Evolutionary conservation across 2,888 invertebrate species (phyloP).

Genomic region (Abrostola triplasia): DNA sequence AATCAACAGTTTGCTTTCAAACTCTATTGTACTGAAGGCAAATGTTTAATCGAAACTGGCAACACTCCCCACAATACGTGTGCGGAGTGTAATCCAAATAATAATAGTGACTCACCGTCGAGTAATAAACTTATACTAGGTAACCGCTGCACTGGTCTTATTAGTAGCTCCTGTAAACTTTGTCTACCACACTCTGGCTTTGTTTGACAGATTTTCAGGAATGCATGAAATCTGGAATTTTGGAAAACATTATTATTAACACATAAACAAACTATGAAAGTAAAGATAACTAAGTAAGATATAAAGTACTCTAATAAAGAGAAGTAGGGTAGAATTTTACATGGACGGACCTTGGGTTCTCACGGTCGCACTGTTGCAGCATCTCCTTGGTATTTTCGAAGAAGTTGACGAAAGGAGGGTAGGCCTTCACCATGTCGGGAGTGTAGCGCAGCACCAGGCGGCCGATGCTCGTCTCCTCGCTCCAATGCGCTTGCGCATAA

Average conservation of each 20-base stretch:
- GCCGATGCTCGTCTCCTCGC: slow-evolving; percentile 95
- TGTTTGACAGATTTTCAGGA: slow-evolving; percentile 97
- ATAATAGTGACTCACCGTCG: slow-evolving; percentile 90
- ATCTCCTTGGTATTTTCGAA: slow-evolving; percentile 99
- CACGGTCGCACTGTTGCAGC: slow-evolving; percentile 96
- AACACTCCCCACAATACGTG: too few relatives aligned
- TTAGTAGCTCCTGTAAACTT: slow-evolving; percentile 97
- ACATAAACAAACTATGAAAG: neutral
- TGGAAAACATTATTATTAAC: neutral
- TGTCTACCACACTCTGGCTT: slow-evolving; percentile 98
- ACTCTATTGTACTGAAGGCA: too few relatives aligned
- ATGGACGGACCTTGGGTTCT: slow-evolving; percentile 91
- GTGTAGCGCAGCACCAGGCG: slow-evolving; percentile 96
- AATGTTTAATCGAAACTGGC: too few relatives aligned
- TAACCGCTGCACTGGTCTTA: slow-evolving; percentile 98
- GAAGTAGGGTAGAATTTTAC: too few relatives aligned
- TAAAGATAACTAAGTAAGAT: too few relatives aligned
- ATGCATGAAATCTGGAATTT: slow-evolving; percentile 95
- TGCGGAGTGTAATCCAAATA: neutral
- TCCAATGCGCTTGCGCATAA: slow-evolving; percentile 93
- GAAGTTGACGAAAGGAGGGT: slow-evolving; percentile 99
- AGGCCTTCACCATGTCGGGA: slow-evolving; percentile 96
- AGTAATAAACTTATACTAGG: slow-evolving; percentile 98
- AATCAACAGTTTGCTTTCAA: too few relatives aligned
- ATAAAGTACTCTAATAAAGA: too few relatives aligned